A percentile compares a stretch with the other conserved stretches of the same genome.
phyloP scores from a whole-genome alignment of 2,113 vertebrate genomes.

The Coptodon rendalli region DNA sequence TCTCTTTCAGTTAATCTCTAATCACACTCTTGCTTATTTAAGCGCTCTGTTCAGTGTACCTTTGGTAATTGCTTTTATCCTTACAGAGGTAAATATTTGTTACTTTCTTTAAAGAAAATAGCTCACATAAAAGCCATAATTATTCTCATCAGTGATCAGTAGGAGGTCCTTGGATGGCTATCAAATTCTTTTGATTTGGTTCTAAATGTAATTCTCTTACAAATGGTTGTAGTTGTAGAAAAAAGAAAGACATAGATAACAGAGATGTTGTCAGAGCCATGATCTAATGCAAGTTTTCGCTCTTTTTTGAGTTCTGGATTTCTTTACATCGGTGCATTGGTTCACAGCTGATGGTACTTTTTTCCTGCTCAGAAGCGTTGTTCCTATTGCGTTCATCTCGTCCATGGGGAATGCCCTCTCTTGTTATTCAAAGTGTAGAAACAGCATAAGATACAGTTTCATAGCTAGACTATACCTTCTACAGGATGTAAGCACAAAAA shows the following conservation, averaged over 20 bases:
- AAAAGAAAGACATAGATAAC: background rate
- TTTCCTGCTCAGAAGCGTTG: background rate
- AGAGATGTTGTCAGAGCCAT: background rate
- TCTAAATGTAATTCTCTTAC: background rate
- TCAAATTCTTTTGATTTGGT: constrained; percentile 14
- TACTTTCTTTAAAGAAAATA: background rate
- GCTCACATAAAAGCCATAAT: constrained; percentile 4
- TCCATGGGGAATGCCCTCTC: constrained; percentile 16
- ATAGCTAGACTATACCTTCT: background rate
- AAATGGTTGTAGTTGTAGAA: background rate
- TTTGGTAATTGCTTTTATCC: background rate
- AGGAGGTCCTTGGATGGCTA: background rate
- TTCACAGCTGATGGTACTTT: constrained; percentile 5
- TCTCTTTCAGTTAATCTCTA: background rate
- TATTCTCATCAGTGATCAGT: constrained; percentile 11
- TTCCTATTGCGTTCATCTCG: constrained; percentile 2
- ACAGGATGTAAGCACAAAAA: background rate
- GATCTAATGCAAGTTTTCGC: constrained; percentile 16
- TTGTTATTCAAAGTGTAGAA: background rate
- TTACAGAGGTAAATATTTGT: constrained; percentile 6
- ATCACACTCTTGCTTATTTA: background rate
- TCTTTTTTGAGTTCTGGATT: background rate
- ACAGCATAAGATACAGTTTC: background rate
- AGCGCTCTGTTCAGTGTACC: background rate
- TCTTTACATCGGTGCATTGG: background rate